Base-by-base conservation (phyloP, 2,797 vertebrate species). In the Sphenodon punctatus region DNA sequence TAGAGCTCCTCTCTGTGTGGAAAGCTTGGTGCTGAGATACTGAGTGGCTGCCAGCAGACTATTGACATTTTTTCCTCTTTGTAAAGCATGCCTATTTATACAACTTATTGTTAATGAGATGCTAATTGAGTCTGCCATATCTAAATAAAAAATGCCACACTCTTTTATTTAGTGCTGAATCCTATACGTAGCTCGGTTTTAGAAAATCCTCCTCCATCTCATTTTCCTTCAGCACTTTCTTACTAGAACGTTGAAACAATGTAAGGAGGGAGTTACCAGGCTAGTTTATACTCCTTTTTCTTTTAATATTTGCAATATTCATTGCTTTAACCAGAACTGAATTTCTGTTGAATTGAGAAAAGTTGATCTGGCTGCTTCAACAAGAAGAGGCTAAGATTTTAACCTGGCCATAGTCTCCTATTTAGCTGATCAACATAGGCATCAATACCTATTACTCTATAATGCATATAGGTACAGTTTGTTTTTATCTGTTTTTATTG, bases 51-150 rank as follows among this genome's bases (percentile, higher is more conserved):
- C 82, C 67, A 79, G 66, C 73, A 86, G 77, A 87, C 73, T 88
- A 78, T 77, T 87, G 89, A 87, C 82, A 36, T 74, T 78, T 90
- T 91, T 87, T 80, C 78, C 45, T 73, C 85, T 61, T 72, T 82
- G 71, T 75, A 90, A 75, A 92, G 82, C 78, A 55, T 85, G 76
- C 36, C 84, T 90, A 86, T 91, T 92, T 90, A 87, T 83, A 65
- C 68, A 89, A 78, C 73, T 85, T 93, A 86, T 80, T 76, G 81
- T 69, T 93, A 91, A 93, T 91, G 84, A 88, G 78, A 89, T 90
- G 80, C 43, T 87, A 91, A 94, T 90, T 93, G 85, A 88, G 75
- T 76, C 74, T 88, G 81, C 81, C 86, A 86, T 91, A 88, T 64
- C 58, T 81, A 83, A 85, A 73, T 66, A 87, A 82, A 82, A 84